Base-by-base conservation (phyloP, 2,888 invertebrate species). In the Agriopis aurantiaria region DNA sequence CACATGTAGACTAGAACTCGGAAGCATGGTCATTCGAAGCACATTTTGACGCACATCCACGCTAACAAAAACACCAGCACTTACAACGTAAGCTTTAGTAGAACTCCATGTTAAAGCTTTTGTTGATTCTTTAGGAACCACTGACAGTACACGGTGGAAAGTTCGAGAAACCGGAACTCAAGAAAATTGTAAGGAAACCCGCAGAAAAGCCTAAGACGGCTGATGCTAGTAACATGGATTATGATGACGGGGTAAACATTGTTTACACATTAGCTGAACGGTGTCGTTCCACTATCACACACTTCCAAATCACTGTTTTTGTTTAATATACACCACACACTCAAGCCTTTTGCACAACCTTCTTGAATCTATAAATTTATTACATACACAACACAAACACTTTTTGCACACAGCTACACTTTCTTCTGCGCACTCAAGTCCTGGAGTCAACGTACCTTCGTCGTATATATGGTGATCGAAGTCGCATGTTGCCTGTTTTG, bases 81-180 rank as follows among this genome's bases (percentile, higher is more conserved):
- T 69, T 74, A 82, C 78, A 81, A 76, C 77, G 77, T 80, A 84
- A 78, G 86, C 86, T 86, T 85, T 51, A 59, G 77, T 86, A 85
- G 82, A 80, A 78, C 74, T 76, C 81, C 78, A 82, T 81, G 64
- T 82, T 84, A 86, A 85, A 86, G 84, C 85, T 83, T 88, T 84
- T 78, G 80, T 87, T 91, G 86, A 89, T 87, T 91, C 84, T 76
- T 58, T 93, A 94, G 94, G 93, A 88, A 76, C 93, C 91, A 83
- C 84, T 93, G 84, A 79, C 87, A 78, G 89, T 91, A 82, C 90
- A 91, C 81, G 92, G 87, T 82, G 93, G 93, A 88, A 94, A 88
- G 90, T 93, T 94, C 74, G 92, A 93, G 87, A 88, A 87, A 73
- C 94, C 94, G 75, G 88, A 91, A 77, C 91, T 93, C 78, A 94